A percentile compares a stretch with the other conserved stretches of the same genome.
phyloP scores from a whole-genome alignment of 2,113 vertebrate genomes.

The Cinclus cinclus region DNA sequence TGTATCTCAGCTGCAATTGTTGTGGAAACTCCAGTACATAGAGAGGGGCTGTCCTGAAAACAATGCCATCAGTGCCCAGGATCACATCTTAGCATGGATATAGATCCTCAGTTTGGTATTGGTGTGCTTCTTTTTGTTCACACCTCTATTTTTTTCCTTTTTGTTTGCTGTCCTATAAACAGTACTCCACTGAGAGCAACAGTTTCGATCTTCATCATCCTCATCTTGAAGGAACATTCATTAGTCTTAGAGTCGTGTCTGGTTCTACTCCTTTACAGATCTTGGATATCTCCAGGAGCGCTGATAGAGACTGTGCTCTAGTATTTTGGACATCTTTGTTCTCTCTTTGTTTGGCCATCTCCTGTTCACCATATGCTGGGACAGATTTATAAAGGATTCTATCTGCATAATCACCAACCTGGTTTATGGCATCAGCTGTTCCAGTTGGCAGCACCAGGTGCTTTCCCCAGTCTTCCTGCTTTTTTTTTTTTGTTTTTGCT shows the following conservation, averaged over 20 bases:
- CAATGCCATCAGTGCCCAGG: no score
- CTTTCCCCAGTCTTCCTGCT: neutral
- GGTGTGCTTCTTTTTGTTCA: neutral
- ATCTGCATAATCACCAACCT: constrained; percentile 34
- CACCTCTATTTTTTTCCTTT: no score
- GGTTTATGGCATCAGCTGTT: constrained; percentile 35
- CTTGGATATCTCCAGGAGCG: neutral
- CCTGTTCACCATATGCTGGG: neutral
- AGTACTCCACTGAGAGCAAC: neutral
- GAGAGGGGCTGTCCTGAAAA: neutral
- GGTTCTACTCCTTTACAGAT: neutral
- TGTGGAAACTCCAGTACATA: neutral
- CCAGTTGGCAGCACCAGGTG: constrained; percentile 28
- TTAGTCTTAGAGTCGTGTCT: neutral
- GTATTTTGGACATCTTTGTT: neutral
- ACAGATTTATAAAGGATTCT: constrained; percentile 21
- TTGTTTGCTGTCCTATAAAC: neutral
- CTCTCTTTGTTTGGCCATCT: neutral
- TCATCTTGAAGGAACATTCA: neutral
- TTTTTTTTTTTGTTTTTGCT: neutral
- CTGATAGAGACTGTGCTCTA: neutral
- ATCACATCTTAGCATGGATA: neutral
- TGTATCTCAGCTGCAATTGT: neutral
- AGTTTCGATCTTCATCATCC: neutral
- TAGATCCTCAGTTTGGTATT: neutral